Percentiles rank a stretch among this genome's conserved stretches.
These are phyloP conservation scores for Mechanitis mazaeus DNA, from an alignment of 2,888 invertebrate genomes.

Conservation along the genomic window DNA sequence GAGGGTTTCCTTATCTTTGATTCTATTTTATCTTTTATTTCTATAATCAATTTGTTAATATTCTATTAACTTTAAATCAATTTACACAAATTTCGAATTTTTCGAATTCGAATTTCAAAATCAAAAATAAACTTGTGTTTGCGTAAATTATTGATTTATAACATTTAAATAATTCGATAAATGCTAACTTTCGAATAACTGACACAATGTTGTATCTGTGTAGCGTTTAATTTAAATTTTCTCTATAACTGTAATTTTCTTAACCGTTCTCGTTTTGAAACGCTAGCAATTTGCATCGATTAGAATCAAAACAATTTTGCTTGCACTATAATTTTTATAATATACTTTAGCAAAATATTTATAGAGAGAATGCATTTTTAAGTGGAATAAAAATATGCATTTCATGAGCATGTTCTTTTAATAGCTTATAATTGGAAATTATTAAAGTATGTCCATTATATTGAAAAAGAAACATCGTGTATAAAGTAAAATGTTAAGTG, in stretches of 20 bases:
- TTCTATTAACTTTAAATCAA: too few species aligned
- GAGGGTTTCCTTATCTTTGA: neutral
- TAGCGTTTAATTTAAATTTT: slow-evolving; percentile 19
- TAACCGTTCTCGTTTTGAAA: slow-evolving; percentile 24
- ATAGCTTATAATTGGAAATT: slow-evolving; percentile 2
- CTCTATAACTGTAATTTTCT: slow-evolving; percentile 24
- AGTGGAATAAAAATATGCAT: too few species aligned
- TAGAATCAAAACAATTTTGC: slow-evolving; percentile 31
- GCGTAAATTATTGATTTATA: neutral
- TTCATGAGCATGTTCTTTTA: neutral
- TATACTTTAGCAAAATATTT: slow-evolving; percentile 5
- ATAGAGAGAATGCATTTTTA: neutral
- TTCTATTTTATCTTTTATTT: neutral
- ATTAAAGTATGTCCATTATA: neutral
- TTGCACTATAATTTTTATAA: slow-evolving; percentile 20
- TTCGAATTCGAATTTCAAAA: too few species aligned
- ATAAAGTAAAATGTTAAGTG: too few species aligned
- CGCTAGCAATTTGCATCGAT: slow-evolving; percentile 33
- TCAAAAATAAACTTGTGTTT: too few species aligned
- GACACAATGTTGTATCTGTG: slow-evolving; percentile 20
- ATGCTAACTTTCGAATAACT: slow-evolving; percentile 20
- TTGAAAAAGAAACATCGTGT: too few species aligned
- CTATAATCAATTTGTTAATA: neutral
- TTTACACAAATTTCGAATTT: too few species aligned
- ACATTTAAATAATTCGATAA: slow-evolving; percentile 12